Percentiles rank a stretch among this genome's conserved stretches.
phyloP scores from a whole-genome alignment of 2,797 vertebrate genomes.

The Amniataba percoides region DNA sequence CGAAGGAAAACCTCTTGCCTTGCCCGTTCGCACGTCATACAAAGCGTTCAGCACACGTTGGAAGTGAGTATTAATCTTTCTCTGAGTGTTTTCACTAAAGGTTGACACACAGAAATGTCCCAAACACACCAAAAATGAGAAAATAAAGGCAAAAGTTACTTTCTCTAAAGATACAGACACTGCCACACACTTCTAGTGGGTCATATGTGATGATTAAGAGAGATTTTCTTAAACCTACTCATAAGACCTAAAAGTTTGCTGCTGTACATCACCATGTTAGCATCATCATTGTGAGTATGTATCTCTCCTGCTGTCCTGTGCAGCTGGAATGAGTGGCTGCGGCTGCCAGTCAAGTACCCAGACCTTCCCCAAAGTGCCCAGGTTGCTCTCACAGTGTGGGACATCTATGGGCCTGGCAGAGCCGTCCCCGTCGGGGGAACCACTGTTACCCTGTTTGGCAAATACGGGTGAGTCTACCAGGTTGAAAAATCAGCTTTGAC shows the following conservation, averaged over 20 bases:
- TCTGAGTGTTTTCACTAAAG: background rate
- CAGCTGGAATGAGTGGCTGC: constrained; percentile 99
- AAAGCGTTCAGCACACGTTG: constrained; percentile 99
- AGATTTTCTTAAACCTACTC: too few species aligned
- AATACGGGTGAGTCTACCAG: constrained; percentile 86
- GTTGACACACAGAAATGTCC: too few species aligned
- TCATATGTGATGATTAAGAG: too few species aligned
- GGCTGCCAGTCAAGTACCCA: constrained; percentile 96
- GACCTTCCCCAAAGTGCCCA: constrained; percentile 96
- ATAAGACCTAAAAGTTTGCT: too few species aligned
- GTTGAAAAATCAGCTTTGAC: background rate
- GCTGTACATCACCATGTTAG: too few species aligned
- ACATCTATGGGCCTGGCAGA: constrained; percentile 96
- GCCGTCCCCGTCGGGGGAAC: constrained; percentile 96
- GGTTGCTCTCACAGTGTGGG: constrained; percentile 97
- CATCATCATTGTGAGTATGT: too few species aligned
- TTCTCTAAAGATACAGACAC: too few species aligned
- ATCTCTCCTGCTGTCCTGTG: constrained; percentile 31
- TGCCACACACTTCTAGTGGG: too few species aligned
- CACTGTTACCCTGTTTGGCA: constrained; percentile 96
- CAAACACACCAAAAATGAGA: too few species aligned
- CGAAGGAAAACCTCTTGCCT: constrained; percentile 95
- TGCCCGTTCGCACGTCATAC: constrained; percentile 96
- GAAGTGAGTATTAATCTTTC: constrained; percentile 90
- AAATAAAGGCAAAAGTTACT: too few species aligned